These are phyloP conservation scores for Caenorhabditis plicata DNA, from an alignment of 2,888 invertebrate species.

Conservation along the genomic window DNA sequence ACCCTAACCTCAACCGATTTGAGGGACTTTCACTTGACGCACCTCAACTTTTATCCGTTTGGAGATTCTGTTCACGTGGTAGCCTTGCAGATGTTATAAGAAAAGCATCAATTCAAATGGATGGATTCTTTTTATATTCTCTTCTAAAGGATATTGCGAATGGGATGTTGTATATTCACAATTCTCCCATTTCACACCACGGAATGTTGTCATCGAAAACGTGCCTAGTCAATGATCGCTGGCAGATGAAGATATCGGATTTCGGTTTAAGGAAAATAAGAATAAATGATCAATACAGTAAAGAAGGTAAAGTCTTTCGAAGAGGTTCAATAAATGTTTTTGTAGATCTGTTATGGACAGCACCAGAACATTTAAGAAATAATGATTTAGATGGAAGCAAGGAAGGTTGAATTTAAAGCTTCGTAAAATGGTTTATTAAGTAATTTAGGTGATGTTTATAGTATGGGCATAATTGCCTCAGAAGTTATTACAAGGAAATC, in stretches of 20 bases:
- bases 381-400: slow-evolving; percentile 9
- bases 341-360: slow-evolving; percentile 52
- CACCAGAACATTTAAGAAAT: slow-evolving; percentile 47
- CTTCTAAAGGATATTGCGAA: slow-evolving; percentile 45
- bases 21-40: slow-evolving; percentile 56
- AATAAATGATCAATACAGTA: too few relatives aligned
- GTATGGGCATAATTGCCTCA: slow-evolving; percentile 43
- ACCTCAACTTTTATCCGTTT: slow-evolving; percentile 49
- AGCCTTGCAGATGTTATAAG: slow-evolving; percentile 45
- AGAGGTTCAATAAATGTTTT: too few relatives aligned
- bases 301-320: too few relatives aligned
- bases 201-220: slow-evolving; percentile 45
- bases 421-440: too few relatives aligned
- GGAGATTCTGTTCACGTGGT: slow-evolving; percentile 56
- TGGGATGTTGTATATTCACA: slow-evolving; percentile 28
- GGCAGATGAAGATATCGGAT: slow-evolving; percentile 56
- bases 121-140: slow-evolving; percentile 52
- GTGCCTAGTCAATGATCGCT: slow-evolving; percentile 56
- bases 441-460: slow-evolving; percentile 55
- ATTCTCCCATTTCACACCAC: slow-evolving; percentile 20
- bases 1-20: slow-evolving; percentile 53
- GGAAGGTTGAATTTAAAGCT: too few relatives aligned
- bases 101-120: slow-evolving; percentile 46
- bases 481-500: slow-evolving; percentile 34
- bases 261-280: too few relatives aligned